A percentile compares a stretch with the other conserved stretches of the same genome.
Evolutionary conservation across 2,888 invertebrate species (phyloP).

Genomic region (Oscheius sp.): DNA sequence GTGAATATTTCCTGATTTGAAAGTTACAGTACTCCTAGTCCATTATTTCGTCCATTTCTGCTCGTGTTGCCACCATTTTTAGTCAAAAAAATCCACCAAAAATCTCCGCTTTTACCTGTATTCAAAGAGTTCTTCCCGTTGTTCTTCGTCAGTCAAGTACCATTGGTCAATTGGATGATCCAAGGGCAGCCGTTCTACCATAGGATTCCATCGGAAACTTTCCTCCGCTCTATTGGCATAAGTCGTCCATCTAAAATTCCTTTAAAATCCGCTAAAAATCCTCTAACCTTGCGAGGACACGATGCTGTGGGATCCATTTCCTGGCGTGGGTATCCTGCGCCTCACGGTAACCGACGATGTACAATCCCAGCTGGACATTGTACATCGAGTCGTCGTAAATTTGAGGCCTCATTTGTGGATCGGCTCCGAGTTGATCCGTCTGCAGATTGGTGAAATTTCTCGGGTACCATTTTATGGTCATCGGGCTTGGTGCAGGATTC

Average conservation of each 20-base stretch:
- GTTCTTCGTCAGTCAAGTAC: constrained; percentile 61
- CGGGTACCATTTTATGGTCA: constrained; percentile 65
- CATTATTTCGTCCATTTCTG: too few species aligned
- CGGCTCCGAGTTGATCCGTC: not conserved
- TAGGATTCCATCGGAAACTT: constrained; percentile 51
- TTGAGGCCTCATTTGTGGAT: constrained; percentile 16
- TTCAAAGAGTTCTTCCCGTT: constrained; percentile 59
- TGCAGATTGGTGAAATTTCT: constrained; percentile 36
- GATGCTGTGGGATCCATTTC: constrained; percentile 64
- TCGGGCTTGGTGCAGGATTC: constrained; percentile 58
- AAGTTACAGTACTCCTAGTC: too few species aligned
- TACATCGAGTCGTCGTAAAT: constrained; percentile 61
- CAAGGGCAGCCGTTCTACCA: constrained; percentile 45
- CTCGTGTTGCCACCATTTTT: not conserved
- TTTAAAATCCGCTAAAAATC: not conserved
- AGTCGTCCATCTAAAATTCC: constrained; percentile 55
- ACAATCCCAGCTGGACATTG: constrained; percentile 61
- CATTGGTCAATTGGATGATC: constrained; percentile 62
- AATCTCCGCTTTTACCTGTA: constrained; percentile 48
- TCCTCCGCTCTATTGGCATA: constrained; percentile 59
- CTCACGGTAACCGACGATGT: constrained; percentile 66
- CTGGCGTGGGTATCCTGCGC: constrained; percentile 58
- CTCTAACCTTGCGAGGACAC: constrained; percentile 47
- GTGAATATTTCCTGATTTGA: too few species aligned
- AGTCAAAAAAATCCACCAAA: not conserved